These are phyloP conservation scores for Ennomos fuscantarius DNA, from an alignment of 2,888 invertebrate genomes.

Conservation along the genomic window DNA sequence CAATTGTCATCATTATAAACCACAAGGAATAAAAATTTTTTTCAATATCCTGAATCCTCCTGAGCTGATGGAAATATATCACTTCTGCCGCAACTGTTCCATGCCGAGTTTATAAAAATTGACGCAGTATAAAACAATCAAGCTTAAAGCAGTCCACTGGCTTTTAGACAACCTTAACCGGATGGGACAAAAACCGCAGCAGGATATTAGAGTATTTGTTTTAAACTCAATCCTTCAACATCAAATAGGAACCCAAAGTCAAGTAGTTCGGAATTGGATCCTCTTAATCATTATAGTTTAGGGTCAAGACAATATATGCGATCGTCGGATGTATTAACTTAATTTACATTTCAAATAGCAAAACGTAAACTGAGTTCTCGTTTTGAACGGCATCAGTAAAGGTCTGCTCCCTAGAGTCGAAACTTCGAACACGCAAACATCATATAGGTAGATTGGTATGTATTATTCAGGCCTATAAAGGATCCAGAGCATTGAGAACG, in stretches of 20 bases:
- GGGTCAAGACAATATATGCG: conserved; percentile 21
- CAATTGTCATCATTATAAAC: too few species aligned
- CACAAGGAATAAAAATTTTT: too few species aligned
- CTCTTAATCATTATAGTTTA: conserved; percentile 20
- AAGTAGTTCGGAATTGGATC: conserved; percentile 12
- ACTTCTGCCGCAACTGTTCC: too few species aligned
- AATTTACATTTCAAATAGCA: conserved; percentile 25
- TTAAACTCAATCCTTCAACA: not conserved
- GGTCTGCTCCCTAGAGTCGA: conserved; percentile 33
- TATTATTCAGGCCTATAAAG: conserved; percentile 39
- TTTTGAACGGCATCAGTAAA: conserved; percentile 27
- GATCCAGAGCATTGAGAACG: conserved; percentile 30
- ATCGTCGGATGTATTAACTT: conserved; percentile 19
- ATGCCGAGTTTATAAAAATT: too few species aligned
- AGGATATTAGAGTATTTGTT: conserved; percentile 7
- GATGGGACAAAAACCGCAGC: not conserved
- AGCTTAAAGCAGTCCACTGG: too few species aligned
- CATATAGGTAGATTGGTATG: conserved; percentile 30
- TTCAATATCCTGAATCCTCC: too few species aligned
- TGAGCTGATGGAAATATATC: too few species aligned
- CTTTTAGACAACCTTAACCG: too few species aligned
- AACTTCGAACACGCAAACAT: conserved; percentile 22
- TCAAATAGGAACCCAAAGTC: not conserved
- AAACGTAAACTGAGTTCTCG: conserved; percentile 19
- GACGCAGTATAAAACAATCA: too few species aligned